Conservation (phyloP, 2,113 vertebrate genomes). For the Brachirus orientalis region DNA sequence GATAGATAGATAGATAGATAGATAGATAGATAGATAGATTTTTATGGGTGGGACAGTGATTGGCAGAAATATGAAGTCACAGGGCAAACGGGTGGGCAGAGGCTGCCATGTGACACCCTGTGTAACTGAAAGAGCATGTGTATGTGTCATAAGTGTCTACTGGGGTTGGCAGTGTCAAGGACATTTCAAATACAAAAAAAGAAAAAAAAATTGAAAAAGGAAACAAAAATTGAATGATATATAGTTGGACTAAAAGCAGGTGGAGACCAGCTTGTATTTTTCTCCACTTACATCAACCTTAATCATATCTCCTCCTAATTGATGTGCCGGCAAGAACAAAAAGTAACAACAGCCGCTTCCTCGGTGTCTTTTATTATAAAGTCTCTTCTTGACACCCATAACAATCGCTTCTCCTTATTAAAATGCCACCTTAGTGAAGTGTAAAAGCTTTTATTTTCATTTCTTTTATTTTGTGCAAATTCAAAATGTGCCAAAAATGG, state of each 20-base stretch:
- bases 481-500: slow-evolving; percentile 34
- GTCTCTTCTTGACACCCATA: slow-evolving; percentile 14
- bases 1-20: no score
- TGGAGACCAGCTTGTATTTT: slow-evolving; percentile 22
- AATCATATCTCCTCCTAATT: slow-evolving; percentile 27
- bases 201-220: not conserved
- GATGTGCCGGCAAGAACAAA: slow-evolving; percentile 17
- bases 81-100: slow-evolving; percentile 7
- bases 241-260: not conserved
- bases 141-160: not conserved
- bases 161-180: slow-evolving; percentile 1
- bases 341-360: not conserved
- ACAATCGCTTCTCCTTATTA: slow-evolving; percentile 26
- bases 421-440: slow-evolving; percentile 29
- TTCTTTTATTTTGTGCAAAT: slow-evolving; percentile 49
- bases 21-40: no score
- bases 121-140: slow-evolving; percentile 3
- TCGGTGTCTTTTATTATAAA: slow-evolving; percentile 9
- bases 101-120: slow-evolving; percentile 6
- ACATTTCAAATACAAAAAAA: not conserved
- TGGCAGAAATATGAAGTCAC: not conserved
- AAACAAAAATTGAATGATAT: not conserved
- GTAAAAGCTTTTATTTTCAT: slow-evolving; percentile 55
- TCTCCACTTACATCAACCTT: slow-evolving; percentile 15
- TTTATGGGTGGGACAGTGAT: not conserved